phyloP scores from a whole-genome alignment of 2,113 vertebrate species.

The human (Homo sapiens) region DNA sequence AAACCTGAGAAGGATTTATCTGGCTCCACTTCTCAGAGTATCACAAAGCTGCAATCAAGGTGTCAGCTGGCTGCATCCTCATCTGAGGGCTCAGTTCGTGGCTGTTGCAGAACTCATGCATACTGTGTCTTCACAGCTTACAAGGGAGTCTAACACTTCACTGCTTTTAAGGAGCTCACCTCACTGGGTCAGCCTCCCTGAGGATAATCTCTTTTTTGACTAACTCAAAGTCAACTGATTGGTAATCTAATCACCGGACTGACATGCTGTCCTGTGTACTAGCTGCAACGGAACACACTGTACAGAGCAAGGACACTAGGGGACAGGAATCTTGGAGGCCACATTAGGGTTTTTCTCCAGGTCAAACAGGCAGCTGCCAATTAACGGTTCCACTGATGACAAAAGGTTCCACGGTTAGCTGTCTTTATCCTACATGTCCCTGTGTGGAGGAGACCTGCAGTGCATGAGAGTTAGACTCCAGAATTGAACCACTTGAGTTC shows the following conservation, averaged over 20 bases:
- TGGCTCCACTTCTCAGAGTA: neutral
- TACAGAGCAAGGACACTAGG: fast-evolving
- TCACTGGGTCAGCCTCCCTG: neutral
- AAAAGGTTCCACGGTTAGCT: neutral
- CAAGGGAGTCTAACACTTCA: neutral
- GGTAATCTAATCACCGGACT: neutral
- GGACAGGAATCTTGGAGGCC: neutral
- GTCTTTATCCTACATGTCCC: neutral
- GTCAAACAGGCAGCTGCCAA: neutral
- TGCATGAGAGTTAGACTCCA: neutral
- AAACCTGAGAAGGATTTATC: neutral
- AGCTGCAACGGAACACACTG: neutral
- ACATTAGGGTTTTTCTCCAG: neutral
- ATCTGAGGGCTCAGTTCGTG: neutral
- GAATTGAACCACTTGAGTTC: neutral
- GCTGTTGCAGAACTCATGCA: neutral
- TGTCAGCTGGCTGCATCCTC: neutral
- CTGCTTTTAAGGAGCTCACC: neutral
- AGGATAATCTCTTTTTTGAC: neutral
- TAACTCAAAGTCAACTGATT: neutral
- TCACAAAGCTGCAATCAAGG: neutral
- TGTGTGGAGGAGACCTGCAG: neutral
- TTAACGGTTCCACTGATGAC: neutral
- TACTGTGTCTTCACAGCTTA: neutral
- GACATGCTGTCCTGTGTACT: neutral